Evolutionary conservation across 2,113 vertebrate genomes (phyloP).

Genomic region (Pelmatolapia mariae): DNA sequence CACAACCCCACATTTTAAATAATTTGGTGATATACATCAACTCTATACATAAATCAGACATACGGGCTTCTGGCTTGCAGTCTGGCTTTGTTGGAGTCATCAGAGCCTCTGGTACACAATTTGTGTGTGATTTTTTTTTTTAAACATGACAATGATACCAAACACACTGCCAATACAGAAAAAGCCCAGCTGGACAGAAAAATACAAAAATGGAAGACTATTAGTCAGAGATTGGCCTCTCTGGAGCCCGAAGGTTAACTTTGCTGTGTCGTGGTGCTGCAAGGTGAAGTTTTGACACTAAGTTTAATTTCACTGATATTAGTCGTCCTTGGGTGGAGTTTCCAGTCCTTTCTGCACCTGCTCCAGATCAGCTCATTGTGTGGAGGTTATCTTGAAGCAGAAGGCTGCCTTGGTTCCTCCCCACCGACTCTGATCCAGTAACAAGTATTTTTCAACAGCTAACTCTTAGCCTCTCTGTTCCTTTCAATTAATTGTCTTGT

Average conservation of each 20-base stretch:
- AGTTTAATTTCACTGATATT: not conserved
- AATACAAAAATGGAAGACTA: not conserved
- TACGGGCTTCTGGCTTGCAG: not conserved
- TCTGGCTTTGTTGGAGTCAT: not conserved
- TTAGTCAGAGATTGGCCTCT: not conserved
- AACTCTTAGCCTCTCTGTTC: not conserved
- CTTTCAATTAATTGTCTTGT: not conserved
- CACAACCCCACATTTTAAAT: not conserved
- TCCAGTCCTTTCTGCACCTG: not conserved
- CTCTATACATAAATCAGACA: not conserved
- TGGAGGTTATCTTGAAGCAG: not conserved
- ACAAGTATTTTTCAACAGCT: not conserved
- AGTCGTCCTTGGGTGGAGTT: not conserved
- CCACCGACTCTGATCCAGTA: not conserved
- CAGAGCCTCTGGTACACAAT: not conserved
- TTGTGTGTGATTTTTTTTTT: not conserved
- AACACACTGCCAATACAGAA: not conserved
- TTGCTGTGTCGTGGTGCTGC: not conserved
- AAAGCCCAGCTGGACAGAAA: not conserved
- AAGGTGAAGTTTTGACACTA: not conserved
- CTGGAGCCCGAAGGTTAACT: not conserved
- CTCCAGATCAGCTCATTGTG: not conserved
- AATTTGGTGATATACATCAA: not conserved
- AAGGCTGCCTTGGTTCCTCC: not conserved
- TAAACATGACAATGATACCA: not conserved